These are phyloP conservation scores for Colostygia pectinataria DNA, from an alignment of 2,888 invertebrate species.

Conservation along the genomic window DNA sequence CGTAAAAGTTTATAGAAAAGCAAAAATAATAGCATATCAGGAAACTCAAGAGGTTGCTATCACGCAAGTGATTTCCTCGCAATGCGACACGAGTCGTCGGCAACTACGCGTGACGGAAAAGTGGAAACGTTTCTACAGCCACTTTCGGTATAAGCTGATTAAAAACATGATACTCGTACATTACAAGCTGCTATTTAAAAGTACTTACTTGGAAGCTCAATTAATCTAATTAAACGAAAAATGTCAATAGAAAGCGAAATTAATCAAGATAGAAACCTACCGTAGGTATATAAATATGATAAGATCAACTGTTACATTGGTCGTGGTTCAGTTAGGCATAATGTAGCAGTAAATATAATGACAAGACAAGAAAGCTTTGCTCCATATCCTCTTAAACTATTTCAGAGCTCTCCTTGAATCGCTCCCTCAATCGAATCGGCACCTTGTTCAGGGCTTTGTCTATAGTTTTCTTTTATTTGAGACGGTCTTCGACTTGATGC, in stretches of 20 bases:
- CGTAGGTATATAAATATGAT: too few species aligned
- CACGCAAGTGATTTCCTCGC: conserved; percentile 26
- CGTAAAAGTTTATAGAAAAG: conserved; percentile 19
- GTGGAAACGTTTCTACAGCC: conserved; percentile 31
- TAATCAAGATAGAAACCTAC: too few species aligned
- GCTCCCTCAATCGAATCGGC: too few species aligned
- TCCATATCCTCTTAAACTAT: too few species aligned
- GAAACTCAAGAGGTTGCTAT: conserved; percentile 10
- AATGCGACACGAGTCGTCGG: conserved; percentile 23
- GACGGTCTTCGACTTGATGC: too few species aligned
- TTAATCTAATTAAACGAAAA: conserved; percentile 3
- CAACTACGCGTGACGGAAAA: conserved; percentile 41
- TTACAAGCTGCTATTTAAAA: neutral
- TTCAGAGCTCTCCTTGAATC: too few species aligned
- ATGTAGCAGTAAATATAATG: too few species aligned
- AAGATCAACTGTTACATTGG: too few species aligned
- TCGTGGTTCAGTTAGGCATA: too few species aligned
- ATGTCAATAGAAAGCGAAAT: neutral
- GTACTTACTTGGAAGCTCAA: neutral
- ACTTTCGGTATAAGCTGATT: conserved; percentile 23
- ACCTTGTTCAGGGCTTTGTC: too few species aligned
- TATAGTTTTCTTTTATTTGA: too few species aligned
- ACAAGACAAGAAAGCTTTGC: too few species aligned
- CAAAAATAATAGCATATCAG: conserved; percentile 13
- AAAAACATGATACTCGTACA: conserved; percentile 16